Conservation (phyloP, 2,888 invertebrate genomes). For the Conops quadrifasciatus region DNA sequence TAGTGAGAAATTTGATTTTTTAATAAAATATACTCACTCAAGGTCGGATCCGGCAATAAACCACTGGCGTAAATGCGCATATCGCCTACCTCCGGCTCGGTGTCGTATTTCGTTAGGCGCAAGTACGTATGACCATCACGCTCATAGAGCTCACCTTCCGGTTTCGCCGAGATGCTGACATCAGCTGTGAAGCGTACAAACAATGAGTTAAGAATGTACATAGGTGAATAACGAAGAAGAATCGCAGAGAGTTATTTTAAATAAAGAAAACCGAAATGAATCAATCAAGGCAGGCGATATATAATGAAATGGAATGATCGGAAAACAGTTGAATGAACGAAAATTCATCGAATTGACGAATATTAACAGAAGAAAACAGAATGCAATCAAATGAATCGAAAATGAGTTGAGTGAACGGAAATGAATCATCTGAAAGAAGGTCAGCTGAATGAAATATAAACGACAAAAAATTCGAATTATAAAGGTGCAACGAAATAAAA, state of each 20-base stretch:
- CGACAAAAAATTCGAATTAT: too few species aligned
- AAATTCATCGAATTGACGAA: too few species aligned
- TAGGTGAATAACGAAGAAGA: background rate
- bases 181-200: slow-evolving; percentile 64
- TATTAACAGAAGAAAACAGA: too few species aligned
- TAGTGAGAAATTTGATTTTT: background rate
- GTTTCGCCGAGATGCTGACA: slow-evolving; percentile 69
- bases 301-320: background rate
- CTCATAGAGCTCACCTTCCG: slow-evolving; percentile 69
- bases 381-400: too few species aligned
- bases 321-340: too few species aligned
- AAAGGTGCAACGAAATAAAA: too few species aligned
- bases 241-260: background rate
- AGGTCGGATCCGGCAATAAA: slow-evolving; percentile 70
- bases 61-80: slow-evolving; percentile 71
- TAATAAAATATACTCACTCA: slow-evolving; percentile 69
- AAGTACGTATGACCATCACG: slow-evolving; percentile 69
- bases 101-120: slow-evolving; percentile 70
- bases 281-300: background rate
- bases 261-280: background rate
- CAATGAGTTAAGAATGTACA: slow-evolving; percentile 3
- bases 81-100: slow-evolving; percentile 72
- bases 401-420: too few species aligned
- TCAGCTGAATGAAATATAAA: too few species aligned
- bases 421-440: too few species aligned